Conservation (phyloP, 1,140 invertebrate genomes). For the Vanessa tameamea region DNA sequence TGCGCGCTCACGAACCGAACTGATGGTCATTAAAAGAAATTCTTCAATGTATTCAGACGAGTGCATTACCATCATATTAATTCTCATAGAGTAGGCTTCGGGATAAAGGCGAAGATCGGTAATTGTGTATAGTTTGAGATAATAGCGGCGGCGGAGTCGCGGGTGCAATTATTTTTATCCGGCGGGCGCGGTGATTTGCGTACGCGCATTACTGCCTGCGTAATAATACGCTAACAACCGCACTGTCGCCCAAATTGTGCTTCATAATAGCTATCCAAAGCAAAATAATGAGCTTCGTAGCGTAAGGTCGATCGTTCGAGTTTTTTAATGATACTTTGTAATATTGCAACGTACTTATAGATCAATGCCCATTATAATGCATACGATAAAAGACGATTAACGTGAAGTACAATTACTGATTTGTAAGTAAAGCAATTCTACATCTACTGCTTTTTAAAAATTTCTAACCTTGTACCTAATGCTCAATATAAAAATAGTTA, state of each 20-base stretch:
- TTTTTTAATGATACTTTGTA: constrained; percentile 6
- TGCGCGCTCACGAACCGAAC: not conserved
- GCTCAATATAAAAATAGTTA: no score
- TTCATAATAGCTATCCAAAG: constrained; percentile 18
- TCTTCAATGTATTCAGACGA: not conserved
- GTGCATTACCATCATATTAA: not conserved
- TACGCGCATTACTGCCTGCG: constrained; percentile 46
- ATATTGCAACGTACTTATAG: constrained; percentile 1
- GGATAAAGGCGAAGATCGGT: constrained; percentile 47
- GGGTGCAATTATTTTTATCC: constrained; percentile 72
- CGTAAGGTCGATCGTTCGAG: not conserved
- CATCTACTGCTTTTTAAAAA: not conserved
- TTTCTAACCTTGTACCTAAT: no score
- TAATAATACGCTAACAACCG: constrained; percentile 55
- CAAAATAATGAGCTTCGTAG: constrained; percentile 13
- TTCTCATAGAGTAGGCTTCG: constrained; percentile 27
- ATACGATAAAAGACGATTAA: not conserved
- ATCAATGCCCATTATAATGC: not conserved
- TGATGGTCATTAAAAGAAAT: not conserved
- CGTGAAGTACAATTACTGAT: not conserved
- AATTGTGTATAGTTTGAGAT: constrained; percentile 76
- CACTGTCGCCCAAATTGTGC: constrained; percentile 50
- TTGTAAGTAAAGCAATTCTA: not conserved
- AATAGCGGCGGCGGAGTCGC: constrained; percentile 58
- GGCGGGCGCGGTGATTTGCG: constrained; percentile 62